Evolutionary conservation across 2,797 vertebrate species (phyloP).

Genomic region (Rhabdophis nuchalis): DNA sequence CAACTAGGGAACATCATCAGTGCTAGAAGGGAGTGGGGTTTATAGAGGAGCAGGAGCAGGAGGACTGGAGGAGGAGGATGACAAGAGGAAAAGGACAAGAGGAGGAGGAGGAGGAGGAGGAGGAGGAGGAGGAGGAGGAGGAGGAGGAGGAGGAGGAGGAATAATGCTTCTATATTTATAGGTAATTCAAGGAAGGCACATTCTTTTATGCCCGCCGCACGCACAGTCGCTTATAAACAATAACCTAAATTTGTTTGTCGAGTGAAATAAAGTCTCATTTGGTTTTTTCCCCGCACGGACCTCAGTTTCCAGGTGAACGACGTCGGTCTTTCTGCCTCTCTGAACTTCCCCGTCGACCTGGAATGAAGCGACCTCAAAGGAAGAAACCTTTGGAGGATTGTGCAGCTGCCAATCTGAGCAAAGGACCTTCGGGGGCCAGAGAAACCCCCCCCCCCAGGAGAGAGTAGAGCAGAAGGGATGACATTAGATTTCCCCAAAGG

Average conservation of each 20-base stretch:
- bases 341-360: constrained; percentile 25
- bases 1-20: too few relatives aligned
- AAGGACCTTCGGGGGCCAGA: too few relatives aligned
- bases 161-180: neutral
- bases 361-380: neutral
- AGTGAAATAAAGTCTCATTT: neutral
- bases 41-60: too few relatives aligned
- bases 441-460: neutral
- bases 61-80: too few relatives aligned
- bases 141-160: neutral
- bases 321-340: constrained; percentile 5
- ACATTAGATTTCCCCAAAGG: too few relatives aligned
- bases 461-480: neutral
- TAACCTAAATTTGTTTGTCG: neutral
- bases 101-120: too few relatives aligned
- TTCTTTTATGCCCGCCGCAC: neutral
- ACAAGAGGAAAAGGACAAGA: too few relatives aligned
- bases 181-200: neutral
- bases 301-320: constrained; percentile 20
- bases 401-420: neutral
- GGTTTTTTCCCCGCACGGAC: neutral
- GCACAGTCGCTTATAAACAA: neutral
- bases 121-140: too few relatives aligned
- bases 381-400: neutral
- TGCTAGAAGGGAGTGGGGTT: too few relatives aligned